Conservation (phyloP, 2,888 invertebrate species). For the Phania funesta region DNA sequence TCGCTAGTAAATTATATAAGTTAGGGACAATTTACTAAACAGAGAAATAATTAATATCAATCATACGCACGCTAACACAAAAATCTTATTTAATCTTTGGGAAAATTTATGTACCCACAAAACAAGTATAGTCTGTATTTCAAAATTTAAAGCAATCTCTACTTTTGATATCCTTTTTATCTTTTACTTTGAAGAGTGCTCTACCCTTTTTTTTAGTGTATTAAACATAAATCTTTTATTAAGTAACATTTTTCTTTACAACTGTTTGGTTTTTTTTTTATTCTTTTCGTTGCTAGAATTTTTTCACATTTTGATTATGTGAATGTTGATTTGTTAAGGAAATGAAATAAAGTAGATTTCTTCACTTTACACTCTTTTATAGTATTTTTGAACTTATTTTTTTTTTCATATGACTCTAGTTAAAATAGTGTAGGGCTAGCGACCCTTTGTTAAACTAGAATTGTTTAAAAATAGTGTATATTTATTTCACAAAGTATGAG, state of each 20-base stretch:
- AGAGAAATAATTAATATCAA: constrained; percentile 12
- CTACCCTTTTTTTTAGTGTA: constrained; percentile 12
- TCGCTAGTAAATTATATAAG: not conserved
- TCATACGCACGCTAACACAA: not conserved
- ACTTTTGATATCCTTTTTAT: too few species aligned
- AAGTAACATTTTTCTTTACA: constrained; percentile 35
- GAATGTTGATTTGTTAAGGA: constrained; percentile 61
- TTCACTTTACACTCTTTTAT: constrained; percentile 2
- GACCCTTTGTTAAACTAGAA: constrained; percentile 29
- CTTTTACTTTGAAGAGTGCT: too few species aligned
- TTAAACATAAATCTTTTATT: constrained; percentile 53
- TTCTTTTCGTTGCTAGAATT: constrained; percentile 2
- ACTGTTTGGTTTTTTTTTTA: constrained; percentile 12
- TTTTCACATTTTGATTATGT: constrained; percentile 48
- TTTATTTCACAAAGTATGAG: not conserved
- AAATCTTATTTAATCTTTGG: not conserved
- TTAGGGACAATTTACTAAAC: not conserved
- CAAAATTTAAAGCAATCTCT: too few species aligned
- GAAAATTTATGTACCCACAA: too few species aligned
- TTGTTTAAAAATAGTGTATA: not conserved
- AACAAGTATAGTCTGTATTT: too few species aligned
- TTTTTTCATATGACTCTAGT: not conserved
- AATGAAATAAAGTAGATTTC: constrained; percentile 53
- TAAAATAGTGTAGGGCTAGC: constrained; percentile 21
- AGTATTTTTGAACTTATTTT: constrained; percentile 3